Evolutionary conservation across 37 sponge, comb jelly and placozoan genomes (phyloP), one percentile per base, ranked within the genome.

Genomic region (Halichondria panicea): DNA sequence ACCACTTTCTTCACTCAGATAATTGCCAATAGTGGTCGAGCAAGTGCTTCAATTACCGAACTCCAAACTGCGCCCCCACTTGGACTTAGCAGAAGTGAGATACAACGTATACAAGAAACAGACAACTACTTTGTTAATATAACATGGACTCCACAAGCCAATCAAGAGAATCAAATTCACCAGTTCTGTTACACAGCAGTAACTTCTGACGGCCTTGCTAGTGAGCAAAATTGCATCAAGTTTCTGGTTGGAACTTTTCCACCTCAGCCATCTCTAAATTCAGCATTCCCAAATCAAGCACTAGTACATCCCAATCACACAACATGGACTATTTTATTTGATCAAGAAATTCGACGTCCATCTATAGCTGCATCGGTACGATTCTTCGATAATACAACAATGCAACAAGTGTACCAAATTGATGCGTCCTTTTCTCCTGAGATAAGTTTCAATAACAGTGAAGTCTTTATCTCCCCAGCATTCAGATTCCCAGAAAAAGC

Each of bases 391-490:
- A 11, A 27, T 63, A 25, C 12, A 2, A 64, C 77, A 3, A 12
- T 32, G 2, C 28, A 21, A 24, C 35, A 63, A n/a, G 77, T 76
- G 11, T 63, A 76, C 34, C 42, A 53, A 6, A 76, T 62, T 43
- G 77, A 76, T 63, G 46, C 66, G 30, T 76, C 77, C 30, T 31
- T 24, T 2, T 76, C 77, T n/a, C 35, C 64, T 43, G 77, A 76
- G 46, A 37, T 76, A 30, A 44, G 27, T 8, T 76, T 76, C 28
- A 57, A n/a, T n/a, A n/a, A n/a, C n/a, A n/a, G n/a, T n/a, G n/a
- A n/a, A n/a, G n/a, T 78, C 37, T 54, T 41, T 22, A 78, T 78
- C 18, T 39, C 43, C 9, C 79, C 79, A 55, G 54, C 25, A 33
- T 78, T 42, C 38, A 2, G 5, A 1, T 78, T 78, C 43, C 27